These are phyloP conservation scores for Tenthredo amoena DNA, from an alignment of 2,888 invertebrate genomes.

Conservation along the genomic window DNA sequence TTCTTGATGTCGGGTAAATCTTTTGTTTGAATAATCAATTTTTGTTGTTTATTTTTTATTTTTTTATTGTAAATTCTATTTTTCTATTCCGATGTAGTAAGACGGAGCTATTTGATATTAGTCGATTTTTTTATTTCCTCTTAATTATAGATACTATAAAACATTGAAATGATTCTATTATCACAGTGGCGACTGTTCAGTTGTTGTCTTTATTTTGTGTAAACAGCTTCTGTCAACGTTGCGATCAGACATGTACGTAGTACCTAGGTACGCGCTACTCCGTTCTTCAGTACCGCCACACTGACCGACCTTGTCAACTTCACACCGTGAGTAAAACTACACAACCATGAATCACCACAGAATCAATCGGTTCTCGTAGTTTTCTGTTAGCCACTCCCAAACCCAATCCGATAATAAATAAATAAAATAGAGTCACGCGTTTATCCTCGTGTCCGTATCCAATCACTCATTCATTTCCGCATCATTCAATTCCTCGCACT, in stretches of 20 bases:
- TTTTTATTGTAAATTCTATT: background rate
- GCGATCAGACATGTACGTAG: conserved; percentile 77
- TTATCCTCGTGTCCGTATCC: conserved; percentile 46
- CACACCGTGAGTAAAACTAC: conserved; percentile 77
- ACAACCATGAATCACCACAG: conserved; percentile 70
- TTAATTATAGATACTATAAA: conserved; percentile 36
- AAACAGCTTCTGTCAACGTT: conserved; percentile 77
- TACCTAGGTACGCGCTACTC: conserved; percentile 76
- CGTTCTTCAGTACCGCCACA: conserved; percentile 76
- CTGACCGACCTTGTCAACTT: conserved; percentile 75
- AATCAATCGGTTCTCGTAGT: conserved; percentile 59
- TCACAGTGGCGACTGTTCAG: conserved; percentile 75
- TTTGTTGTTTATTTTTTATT: background rate
- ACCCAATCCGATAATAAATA: background rate
- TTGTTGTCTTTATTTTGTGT: conserved; percentile 78
- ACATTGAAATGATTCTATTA: conserved; percentile 53
- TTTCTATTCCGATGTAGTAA: background rate
- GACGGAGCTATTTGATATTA: conserved; percentile 20
- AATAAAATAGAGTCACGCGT: background rate
- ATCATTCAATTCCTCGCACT: conserved; percentile 41
- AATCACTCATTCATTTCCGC: conserved; percentile 37
- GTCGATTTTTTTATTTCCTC: conserved; percentile 5
- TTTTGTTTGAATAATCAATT: background rate
- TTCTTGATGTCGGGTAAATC: too few relatives aligned
- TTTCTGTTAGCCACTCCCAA: conserved; percentile 38